A percentile compares a stretch with the other conserved stretches of the same genome.
These are phyloP conservation scores for Litocranius walleri DNA, from an alignment of 2,113 vertebrate species.

Conservation along the genomic window DNA sequence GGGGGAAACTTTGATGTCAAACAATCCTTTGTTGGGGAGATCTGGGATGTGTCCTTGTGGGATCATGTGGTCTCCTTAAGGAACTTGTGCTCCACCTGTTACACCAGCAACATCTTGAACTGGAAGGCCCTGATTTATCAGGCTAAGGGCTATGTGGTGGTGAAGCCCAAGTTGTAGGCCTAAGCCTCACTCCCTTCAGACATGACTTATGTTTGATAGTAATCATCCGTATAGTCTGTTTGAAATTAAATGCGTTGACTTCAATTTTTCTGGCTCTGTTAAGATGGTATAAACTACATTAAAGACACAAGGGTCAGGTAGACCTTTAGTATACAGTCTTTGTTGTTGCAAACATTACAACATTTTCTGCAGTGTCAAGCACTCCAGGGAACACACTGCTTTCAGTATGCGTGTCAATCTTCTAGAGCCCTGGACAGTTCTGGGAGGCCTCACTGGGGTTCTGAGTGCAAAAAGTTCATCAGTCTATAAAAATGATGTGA, in stretches of 20 bases:
- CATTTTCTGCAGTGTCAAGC: neutral
- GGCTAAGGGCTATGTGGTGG: neutral
- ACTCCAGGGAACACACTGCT: neutral
- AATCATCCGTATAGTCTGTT: neutral
- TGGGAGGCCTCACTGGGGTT: neutral
- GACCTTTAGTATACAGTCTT: neutral
- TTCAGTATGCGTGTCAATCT: neutral
- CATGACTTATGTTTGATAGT: neutral
- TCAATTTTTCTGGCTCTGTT: neutral
- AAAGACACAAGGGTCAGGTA: neutral
- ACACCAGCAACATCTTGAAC: accelerated
- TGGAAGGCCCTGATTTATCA: conserved; percentile 10
- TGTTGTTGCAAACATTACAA: neutral
- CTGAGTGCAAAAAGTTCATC: neutral
- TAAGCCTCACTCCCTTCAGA: neutral
- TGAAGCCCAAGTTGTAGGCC: neutral
- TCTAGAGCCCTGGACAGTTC: neutral
- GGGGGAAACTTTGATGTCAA: neutral
- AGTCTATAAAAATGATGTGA: neutral
- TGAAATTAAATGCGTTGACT: conserved; percentile 28
- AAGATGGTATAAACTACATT: neutral
- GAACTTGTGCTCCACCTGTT: accelerated
- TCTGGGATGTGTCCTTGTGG: conserved; percentile 51
- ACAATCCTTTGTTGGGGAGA: conserved; percentile 57
- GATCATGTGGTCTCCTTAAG: accelerated